A percentile compares a stretch with the other conserved stretches of the same genome.
Conservation (phyloP, 2,797 vertebrate genomes). For the Neosilurus mollespiculum region DNA sequence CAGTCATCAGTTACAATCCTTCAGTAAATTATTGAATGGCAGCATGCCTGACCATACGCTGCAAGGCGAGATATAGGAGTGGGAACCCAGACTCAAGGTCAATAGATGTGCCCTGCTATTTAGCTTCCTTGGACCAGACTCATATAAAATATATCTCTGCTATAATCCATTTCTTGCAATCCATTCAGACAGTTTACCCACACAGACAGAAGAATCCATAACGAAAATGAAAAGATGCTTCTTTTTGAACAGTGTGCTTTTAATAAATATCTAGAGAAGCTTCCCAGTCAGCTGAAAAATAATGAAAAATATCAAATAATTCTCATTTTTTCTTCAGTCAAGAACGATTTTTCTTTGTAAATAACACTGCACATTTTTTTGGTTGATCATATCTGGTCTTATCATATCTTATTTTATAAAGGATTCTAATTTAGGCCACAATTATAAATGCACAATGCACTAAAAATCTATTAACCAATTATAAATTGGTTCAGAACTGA, state of each 20-base stretch:
- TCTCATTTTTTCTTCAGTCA: background rate
- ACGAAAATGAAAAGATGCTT: constrained; percentile 24
- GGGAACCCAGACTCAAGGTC: constrained; percentile 50
- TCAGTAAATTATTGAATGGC: constrained; percentile 49
- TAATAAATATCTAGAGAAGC: background rate
- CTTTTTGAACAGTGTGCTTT: constrained; percentile 1
- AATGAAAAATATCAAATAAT: background rate
- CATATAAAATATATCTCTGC: constrained; percentile 37
- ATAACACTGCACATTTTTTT: background rate
- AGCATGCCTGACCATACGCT: constrained; percentile 46
- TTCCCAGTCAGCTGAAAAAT: background rate
- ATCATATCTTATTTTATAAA: background rate
- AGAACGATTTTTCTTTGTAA: background rate
- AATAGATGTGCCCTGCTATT: constrained; percentile 30
- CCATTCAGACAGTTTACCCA: constrained; percentile 16
- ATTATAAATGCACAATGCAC: background rate
- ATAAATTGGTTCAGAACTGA: background rate
- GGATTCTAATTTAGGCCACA: background rate
- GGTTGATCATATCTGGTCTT: background rate
- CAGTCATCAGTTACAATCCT: constrained; percentile 52
- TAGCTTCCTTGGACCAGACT: constrained; percentile 22
- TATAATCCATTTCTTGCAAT: constrained; percentile 37
- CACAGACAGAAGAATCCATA: constrained; percentile 19
- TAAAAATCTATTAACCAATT: background rate
- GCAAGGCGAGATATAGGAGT: constrained; percentile 35